Evolutionary conservation across 1,140 invertebrate species (phyloP), one percentile per base, ranked within the genome.

Genomic region (Trachymyrmex cornetzi): DNA sequence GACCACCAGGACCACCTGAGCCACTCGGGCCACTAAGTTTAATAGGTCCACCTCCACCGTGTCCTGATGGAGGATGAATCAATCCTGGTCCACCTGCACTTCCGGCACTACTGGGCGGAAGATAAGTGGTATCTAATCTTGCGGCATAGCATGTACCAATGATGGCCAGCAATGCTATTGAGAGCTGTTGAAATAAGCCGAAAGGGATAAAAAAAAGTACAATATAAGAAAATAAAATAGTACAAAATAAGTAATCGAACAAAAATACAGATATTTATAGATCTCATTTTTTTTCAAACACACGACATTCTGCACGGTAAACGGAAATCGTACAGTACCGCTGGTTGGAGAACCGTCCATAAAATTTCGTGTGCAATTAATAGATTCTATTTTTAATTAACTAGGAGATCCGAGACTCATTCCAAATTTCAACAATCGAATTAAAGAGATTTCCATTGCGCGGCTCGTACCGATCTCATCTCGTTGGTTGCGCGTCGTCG

Each of bases 41-140:
- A 53, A 90, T 88, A 11, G 84, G 77, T 63, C 72, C 89, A 50
- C 91, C 88, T 4, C 50, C 38, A 16, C 92, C 90, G n/a, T 88
- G 86, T 61, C 88, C 89, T 0, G 96, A 94, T 0, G 96, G 95
- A 38, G 95, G 94, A 44, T 89, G 87, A 44, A 93, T 93, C 12
- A 93, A 67, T 67, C 96, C 95, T 50, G 94, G 94, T 2, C 96
- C 96, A 27, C 96, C 96, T 80, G 96, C 95, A 57, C 93, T 94
- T 9, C 94, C 94, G 16, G 96, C 96, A 72, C 94, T 95, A 55
- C 95, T 92, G 3, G 96, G 97, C 16, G 97, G 97, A 16, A 97
- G 94, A 91, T 97, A 97, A 16, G 95, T 96, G 90, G 96, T 96
- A 86, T 97, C 97, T 85, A 97, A 93, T 81, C 96, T 95, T 84